Base-by-base conservation (phyloP, 2,888 invertebrate species). In the Amphipyra berbera region DNA sequence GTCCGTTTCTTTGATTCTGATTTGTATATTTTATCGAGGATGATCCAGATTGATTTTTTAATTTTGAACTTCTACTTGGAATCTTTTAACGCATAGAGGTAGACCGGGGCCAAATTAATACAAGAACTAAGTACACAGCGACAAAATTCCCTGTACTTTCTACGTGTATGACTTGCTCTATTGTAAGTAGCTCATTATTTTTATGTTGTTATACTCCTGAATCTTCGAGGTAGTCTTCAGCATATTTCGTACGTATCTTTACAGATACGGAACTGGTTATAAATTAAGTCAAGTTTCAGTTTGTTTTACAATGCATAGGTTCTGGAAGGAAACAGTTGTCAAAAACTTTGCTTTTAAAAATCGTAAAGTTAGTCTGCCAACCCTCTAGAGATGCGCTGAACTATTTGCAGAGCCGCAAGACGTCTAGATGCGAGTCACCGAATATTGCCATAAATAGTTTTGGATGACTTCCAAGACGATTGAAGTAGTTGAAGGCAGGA, bases 401-500 rank as follows among this genome's bases (percentile, higher is more conserved):
- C 79, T 84, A 79, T 82, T 85, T 81, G 66, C 73, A 82, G 81
- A 78, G 69, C 79, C 76, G 57, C 82, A 73, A 81, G 79, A 81
- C 77, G 76, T 80, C 81, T 81, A 73, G 62, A 74, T 73, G 67
- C 75, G 71, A 87, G 81, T 81, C 83, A 79, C 80, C 74, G 63
- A 83, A 83, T 85, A 84, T 81, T 78, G 67, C 83, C 82, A 85
- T 90, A 90, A 88, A 89, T 87, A 89, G 90, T 84, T 83, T 90
- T 90, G 90, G 91, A 89, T 82, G 70, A 71, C 76, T 81, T 90
- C 90, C 90, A 91, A 90, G 76, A 78, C 75, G 73, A 83, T 82
- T 73, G 68, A 68, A 81, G 74, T 62, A 77, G 81, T 85, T 83
- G 82, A 82, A 77, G 71, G 69, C 68, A 72, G 65, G 63, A 69